Conservation (phyloP, 2,888 invertebrate species). For the Agonum fuliginosum region DNA sequence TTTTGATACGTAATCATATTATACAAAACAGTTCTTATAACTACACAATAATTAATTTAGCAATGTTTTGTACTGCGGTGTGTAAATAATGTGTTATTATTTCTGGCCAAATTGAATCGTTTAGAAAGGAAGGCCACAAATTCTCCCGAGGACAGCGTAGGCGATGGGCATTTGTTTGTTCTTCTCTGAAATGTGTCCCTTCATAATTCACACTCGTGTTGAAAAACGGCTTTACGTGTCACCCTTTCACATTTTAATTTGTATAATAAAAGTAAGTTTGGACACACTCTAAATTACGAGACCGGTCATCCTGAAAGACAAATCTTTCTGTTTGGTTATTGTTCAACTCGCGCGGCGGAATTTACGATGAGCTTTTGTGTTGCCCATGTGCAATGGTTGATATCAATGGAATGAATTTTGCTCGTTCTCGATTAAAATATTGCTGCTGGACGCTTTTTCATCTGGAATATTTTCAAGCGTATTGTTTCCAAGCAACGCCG, state of each 20-base stretch:
- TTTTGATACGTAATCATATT: too few species aligned
- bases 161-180: constrained; percentile 33
- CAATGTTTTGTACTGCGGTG: too few species aligned
- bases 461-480: constrained; percentile 22
- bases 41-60: too few species aligned
- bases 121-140: background rate
- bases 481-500: background rate
- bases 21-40: too few species aligned
- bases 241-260: constrained; percentile 52
- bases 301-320: constrained; percentile 46
- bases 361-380: constrained; percentile 36
- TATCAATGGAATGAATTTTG: constrained; percentile 35
- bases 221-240: constrained; percentile 47
- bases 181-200: constrained; percentile 39
- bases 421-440: constrained; percentile 27
- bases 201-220: constrained; percentile 46
- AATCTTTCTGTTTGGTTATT: constrained; percentile 52
- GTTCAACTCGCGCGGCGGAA: constrained; percentile 26
- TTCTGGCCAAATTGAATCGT: background rate
- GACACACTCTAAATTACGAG: constrained; percentile 42
- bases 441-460: constrained; percentile 11
- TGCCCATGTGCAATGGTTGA: constrained; percentile 25
- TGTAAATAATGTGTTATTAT: too few species aligned
- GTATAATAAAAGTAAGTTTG: constrained; percentile 52
- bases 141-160: background rate